phyloP scores from a whole-genome alignment of 2,113 vertebrate species.

The Plecotus auritus region DNA sequence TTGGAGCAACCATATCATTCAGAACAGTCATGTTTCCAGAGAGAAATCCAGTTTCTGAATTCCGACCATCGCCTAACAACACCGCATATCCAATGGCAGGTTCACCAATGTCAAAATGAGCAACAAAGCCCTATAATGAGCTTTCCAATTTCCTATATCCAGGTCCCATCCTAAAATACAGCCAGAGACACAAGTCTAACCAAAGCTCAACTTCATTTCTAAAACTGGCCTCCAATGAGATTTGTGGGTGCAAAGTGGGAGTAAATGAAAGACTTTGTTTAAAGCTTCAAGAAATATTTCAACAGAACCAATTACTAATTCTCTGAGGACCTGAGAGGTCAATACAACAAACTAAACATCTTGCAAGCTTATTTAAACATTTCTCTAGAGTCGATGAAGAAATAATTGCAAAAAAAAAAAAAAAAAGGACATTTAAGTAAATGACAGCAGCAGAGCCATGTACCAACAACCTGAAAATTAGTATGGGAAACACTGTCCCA shows the following conservation, averaged over 20 bases:
- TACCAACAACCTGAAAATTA: not conserved
- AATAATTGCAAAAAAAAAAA: not conserved
- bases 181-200: not conserved
- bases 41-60: not conserved
- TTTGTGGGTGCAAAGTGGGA: not conserved
- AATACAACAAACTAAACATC: not conserved
- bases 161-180: not conserved
- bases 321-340: not conserved
- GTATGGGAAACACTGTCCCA: not conserved
- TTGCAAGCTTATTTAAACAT: not conserved
- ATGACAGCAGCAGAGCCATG: not conserved
- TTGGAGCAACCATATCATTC: not conserved
- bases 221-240: not conserved
- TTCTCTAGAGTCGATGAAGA: not conserved
- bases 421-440: not conserved
- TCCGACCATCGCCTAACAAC: not conserved
- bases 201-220: not conserved
- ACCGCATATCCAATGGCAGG: not conserved
- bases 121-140: not conserved
- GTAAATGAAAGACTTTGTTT: not conserved
- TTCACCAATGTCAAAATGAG: not conserved
- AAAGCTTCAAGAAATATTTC: not conserved
- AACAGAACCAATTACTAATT: constrained; percentile 7
- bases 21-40: not conserved
- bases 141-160: not conserved